phyloP scores from a whole-genome alignment of 2,888 invertebrate genomes.

The Diplolepis rosae region DNA sequence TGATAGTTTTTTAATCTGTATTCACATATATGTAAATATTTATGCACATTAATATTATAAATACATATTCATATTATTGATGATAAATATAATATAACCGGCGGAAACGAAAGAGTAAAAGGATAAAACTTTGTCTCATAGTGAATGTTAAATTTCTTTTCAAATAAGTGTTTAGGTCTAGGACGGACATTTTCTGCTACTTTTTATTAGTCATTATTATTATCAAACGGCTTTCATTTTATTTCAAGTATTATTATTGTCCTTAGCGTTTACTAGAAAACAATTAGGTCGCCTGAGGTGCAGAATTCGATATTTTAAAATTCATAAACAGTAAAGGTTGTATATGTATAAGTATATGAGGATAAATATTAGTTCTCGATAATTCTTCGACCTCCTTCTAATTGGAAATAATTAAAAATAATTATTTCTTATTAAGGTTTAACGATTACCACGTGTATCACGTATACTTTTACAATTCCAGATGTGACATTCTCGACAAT shows the following conservation, averaged over 20 bases:
- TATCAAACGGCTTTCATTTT: background rate
- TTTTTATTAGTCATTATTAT: background rate
- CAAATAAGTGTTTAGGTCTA: background rate
- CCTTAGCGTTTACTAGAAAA: background rate
- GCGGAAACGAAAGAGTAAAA: too few relatives aligned
- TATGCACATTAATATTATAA: too few relatives aligned
- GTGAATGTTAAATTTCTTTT: too few relatives aligned
- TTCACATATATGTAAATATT: too few relatives aligned
- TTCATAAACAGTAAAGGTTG: background rate
- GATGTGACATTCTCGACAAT: background rate
- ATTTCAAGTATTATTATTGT: background rate
- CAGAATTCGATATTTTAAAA: background rate
- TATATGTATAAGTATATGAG: slow-evolving; percentile 2
- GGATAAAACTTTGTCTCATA: too few relatives aligned
- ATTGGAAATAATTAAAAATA: slow-evolving; percentile 26
- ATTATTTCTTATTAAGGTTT: slow-evolving; percentile 19
- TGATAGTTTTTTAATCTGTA: too few relatives aligned
- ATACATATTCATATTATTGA: too few relatives aligned
- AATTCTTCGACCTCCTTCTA: slow-evolving; percentile 29
- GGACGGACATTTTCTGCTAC: background rate
- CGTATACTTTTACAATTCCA: background rate
- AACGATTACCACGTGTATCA: slow-evolving; percentile 1
- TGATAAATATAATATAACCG: too few relatives aligned
- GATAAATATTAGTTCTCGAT: background rate
- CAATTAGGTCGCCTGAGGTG: background rate